phyloP scores from a whole-genome alignment of 2,888 invertebrate species.

The Drosophila rellima region DNA sequence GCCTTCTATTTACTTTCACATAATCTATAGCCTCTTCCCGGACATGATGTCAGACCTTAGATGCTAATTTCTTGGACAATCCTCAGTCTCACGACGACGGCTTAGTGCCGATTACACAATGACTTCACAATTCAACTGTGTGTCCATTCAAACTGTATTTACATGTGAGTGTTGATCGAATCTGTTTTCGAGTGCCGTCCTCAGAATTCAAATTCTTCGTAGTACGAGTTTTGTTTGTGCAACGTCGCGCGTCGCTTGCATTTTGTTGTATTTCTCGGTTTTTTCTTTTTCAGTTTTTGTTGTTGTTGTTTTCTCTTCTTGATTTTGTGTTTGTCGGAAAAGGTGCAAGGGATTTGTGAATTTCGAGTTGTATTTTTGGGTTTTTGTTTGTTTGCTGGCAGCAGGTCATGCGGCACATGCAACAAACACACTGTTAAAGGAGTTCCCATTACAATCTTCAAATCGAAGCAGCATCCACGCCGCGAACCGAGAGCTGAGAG shows the following conservation, averaged over 20 bases:
- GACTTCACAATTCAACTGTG: slow-evolving; percentile 37
- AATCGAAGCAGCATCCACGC: slow-evolving; percentile 45
- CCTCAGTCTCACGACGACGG: slow-evolving; percentile 62
- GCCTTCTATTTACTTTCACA: background rate
- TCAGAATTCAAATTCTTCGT: slow-evolving; percentile 48
- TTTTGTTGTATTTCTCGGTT: slow-evolving; percentile 20
- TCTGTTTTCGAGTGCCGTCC: slow-evolving; percentile 31
- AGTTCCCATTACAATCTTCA: slow-evolving; percentile 49
- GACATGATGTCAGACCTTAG: slow-evolving; percentile 40
- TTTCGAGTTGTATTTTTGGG: slow-evolving; percentile 43
- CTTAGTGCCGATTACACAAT: slow-evolving; percentile 70
- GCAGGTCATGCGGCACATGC: slow-evolving; percentile 60
- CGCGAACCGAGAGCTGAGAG: slow-evolving; percentile 8
- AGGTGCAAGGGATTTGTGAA: slow-evolving; percentile 68
- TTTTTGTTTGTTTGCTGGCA: slow-evolving; percentile 66
- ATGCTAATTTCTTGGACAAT: slow-evolving; percentile 75
- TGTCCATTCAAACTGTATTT: slow-evolving; percentile 39
- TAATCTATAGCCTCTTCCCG: slow-evolving; percentile 2
- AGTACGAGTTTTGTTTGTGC: slow-evolving; percentile 62
- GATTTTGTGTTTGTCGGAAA: slow-evolving; percentile 47
- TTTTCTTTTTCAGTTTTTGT: slow-evolving; percentile 6
- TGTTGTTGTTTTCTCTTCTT: slow-evolving; percentile 1
- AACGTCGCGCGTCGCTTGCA: slow-evolving; percentile 69
- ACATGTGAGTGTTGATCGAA: slow-evolving; percentile 35
- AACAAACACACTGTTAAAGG: slow-evolving; percentile 29